Percentiles rank a stretch among this genome's conserved stretches.
These are phyloP conservation scores for Sebastes aleutianus DNA, from an alignment of 2,797 vertebrate genomes.

Conservation along the genomic window DNA sequence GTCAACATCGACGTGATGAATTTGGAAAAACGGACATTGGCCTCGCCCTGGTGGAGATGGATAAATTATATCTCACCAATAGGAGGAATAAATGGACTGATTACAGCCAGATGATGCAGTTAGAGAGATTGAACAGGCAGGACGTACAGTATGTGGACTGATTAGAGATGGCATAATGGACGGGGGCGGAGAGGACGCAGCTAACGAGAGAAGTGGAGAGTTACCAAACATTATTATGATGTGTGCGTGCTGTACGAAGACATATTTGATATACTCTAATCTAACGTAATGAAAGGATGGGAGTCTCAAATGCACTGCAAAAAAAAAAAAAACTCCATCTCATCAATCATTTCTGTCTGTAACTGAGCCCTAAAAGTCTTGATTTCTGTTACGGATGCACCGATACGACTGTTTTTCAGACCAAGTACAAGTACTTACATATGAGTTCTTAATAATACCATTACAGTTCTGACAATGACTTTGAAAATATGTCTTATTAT, in stretches of 20 bases:
- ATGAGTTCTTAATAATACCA: no score
- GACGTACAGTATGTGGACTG: neutral
- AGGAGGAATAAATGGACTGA: slow-evolving; percentile 12
- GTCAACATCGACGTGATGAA: neutral
- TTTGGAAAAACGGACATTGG: neutral
- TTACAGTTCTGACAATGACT: no score
- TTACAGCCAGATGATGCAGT: slow-evolving; percentile 8
- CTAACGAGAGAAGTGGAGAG: neutral
- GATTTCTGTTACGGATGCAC: no score
- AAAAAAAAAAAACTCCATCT: neutral
- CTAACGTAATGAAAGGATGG: neutral
- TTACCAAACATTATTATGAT: neutral
- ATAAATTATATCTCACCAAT: neutral
- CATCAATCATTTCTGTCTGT: neutral
- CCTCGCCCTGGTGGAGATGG: neutral
- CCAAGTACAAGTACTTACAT: no score
- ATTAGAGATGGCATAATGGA: slow-evolving; percentile 33
- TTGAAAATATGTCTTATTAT: no score
- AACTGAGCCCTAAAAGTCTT: neutral
- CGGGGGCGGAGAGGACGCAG: neutral
- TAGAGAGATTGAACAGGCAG: slow-evolving; percentile 2
- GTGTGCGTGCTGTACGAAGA: neutral
- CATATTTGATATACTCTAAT: neutral
- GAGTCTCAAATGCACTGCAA: neutral
- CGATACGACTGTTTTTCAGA: no score